Conservation (phyloP, 1,140 invertebrate species). For the Pollicipes pollicipes region DNA sequence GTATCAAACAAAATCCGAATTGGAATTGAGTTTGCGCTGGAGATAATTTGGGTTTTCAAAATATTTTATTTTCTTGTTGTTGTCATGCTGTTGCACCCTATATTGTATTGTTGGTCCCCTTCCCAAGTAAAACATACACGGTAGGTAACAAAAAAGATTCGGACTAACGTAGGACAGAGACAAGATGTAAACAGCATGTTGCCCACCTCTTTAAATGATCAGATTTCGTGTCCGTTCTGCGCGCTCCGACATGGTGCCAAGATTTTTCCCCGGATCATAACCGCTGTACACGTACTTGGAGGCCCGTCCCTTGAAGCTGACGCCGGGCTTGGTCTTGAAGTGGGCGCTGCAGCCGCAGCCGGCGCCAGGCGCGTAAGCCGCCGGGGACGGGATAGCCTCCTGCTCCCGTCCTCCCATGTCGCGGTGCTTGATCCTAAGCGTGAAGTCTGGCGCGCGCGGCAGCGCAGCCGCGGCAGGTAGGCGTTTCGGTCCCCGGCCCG, state of each 20-base stretch:
- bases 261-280: background rate
- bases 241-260: background rate
- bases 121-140: no score
- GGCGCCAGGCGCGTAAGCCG: background rate
- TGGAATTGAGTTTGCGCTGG: no score
- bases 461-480: background rate
- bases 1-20: no score
- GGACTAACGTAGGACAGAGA: no score
- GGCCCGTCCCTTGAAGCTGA: background rate
- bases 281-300: background rate
- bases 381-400: background rate
- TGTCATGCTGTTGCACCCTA: no score
- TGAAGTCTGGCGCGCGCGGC: background rate
- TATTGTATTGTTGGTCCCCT: no score
- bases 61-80: no score
- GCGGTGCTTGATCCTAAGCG: background rate
- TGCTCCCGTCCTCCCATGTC: background rate
- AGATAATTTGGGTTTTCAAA: no score
- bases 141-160: no score
- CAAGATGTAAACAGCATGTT: no score
- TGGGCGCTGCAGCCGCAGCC: background rate
- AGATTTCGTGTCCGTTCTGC: background rate
- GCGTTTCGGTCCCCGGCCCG: background rate
- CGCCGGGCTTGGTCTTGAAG: no score
- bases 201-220: no score